These are phyloP conservation scores for Drosophila algonquin DNA, from an alignment of 2,888 invertebrate genomes.

Conservation along the genomic window DNA sequence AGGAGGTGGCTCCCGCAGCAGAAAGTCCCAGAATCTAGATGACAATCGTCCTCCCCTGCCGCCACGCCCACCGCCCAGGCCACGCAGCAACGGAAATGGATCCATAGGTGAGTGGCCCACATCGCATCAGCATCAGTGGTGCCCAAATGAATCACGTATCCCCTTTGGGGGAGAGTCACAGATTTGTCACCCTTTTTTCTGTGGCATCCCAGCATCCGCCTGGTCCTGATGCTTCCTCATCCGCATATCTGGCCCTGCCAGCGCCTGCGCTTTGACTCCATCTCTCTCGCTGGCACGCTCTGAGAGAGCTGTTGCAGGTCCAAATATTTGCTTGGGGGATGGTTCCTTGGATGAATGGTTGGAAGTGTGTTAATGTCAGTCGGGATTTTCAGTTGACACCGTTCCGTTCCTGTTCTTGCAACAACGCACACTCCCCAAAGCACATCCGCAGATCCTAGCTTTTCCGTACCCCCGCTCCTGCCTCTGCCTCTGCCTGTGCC, in stretches of 20 bases:
- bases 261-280: constrained; percentile 41
- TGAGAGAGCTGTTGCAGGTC: constrained; percentile 26
- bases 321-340: constrained; percentile 48
- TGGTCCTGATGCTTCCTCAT: constrained; percentile 33
- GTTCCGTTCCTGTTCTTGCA: constrained; percentile 71
- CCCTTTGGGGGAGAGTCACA: constrained; percentile 21
- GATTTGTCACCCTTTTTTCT: constrained; percentile 10
- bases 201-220: constrained; percentile 54
- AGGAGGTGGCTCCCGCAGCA: constrained; percentile 37
- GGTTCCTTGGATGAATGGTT: constrained; percentile 19
- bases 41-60: constrained; percentile 83
- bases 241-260: constrained; percentile 46
- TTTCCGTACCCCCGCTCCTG: constrained; percentile 35
- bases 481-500: constrained; percentile 11
- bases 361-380: constrained; percentile 73
- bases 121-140: constrained; percentile 7
- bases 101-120: constrained; percentile 65
- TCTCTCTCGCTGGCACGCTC: constrained; percentile 17
- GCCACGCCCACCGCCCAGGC: constrained; percentile 82
- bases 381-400: constrained; percentile 75
- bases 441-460: constrained; percentile 33
- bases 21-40: constrained; percentile 67
- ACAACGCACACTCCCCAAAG: constrained; percentile 47
- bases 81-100: constrained; percentile 65
- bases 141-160: constrained; percentile 21